Percentiles rank a stretch among this genome's conserved stretches.
Conservation (phyloP, 2,797 vertebrate species). For the Lepus oiostolus region DNA sequence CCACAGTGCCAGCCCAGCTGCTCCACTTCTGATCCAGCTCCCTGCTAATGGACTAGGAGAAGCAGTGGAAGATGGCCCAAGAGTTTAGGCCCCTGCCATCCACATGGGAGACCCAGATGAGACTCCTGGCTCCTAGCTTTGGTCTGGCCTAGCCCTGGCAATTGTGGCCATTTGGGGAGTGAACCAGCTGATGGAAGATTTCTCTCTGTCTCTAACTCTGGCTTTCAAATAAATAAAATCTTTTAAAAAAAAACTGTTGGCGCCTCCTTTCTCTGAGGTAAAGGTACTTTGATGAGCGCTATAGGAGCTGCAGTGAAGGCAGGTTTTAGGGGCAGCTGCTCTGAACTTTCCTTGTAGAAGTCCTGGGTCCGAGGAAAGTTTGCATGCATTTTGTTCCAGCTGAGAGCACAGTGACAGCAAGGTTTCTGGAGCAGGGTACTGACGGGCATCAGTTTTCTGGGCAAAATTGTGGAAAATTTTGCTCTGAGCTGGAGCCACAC, state of each 20-base stretch:
- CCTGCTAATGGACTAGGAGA: no score
- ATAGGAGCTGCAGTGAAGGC: neutral
- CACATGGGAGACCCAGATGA: no score
- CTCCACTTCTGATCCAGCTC: no score
- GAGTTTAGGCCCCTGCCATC: no score
- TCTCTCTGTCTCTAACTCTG: no score
- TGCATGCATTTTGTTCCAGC: slow-evolving; percentile 10
- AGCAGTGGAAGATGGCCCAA: no score
- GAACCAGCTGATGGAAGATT: no score
- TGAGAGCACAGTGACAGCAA: slow-evolving; percentile 40
- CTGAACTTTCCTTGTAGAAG: slow-evolving; percentile 7
- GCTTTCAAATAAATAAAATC: no score
- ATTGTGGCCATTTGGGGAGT: no score
- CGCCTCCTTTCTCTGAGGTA: neutral
- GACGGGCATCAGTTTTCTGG: slow-evolving; percentile 53
- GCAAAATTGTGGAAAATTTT: slow-evolving; percentile 69
- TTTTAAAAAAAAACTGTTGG: neutral
- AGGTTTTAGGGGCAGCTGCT: neutral
- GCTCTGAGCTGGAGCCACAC: slow-evolving; percentile 24
- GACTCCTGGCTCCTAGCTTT: no score
- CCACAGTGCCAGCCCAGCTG: no score
- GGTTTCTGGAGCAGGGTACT: slow-evolving; percentile 47
- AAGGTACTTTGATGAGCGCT: neutral
- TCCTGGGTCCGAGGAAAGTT: slow-evolving; percentile 17
- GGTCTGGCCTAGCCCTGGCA: no score